Base-by-base conservation (phyloP, 2,888 invertebrate genomes). In the Drosophila borborema region DNA sequence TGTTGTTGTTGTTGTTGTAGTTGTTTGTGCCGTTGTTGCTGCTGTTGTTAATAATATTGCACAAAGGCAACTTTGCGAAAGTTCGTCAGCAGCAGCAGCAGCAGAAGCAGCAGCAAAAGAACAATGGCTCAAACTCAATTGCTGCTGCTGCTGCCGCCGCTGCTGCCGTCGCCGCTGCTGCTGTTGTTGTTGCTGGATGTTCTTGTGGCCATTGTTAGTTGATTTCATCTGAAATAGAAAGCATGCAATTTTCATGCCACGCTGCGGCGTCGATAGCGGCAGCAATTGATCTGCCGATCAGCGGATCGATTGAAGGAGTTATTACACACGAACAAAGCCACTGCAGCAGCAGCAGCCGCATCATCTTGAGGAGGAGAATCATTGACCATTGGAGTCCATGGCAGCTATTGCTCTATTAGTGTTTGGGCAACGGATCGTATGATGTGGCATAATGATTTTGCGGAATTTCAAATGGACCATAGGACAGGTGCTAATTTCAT, bases 401-500 rank as follows among this genome's bases (percentile, higher is more conserved):
- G 72, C 72, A 72, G 77, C 86, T 87, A 90, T 87, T 87, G 89
- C 89, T 89, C 89, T 87, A 90, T 87, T 87, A 87, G 80, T 73
- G 75, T 80, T 86, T 89, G 82, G 82, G 87, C 80, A 64, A 77
- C 64, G 65, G 64, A 64, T 55, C 64, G 66, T 75, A 82, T 78
- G 85, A 74, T 81, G 86, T 81, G 76, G 82, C 86, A 82, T 86
- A 86, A 91, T 91, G 88, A 91, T 91, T 91, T 90, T 85, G 90
- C 90, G 82, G 88, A 92, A 90, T 90, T 91, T 86, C 82, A 90
- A 89, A 81, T 89, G 82, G 89, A 84, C 86, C 86, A 83, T 81
- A 87, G 83, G 87, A 90, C 90, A 91, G 90, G 92, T 92, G 91
- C 90, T 92, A 92, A 92, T 91, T 89, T 89, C 84, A 82, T 86